Evolutionary conservation across 2,888 invertebrate species (phyloP), one percentile per base, ranked within the genome.

Genomic region (Hirtodrosophila histrioides): DNA sequence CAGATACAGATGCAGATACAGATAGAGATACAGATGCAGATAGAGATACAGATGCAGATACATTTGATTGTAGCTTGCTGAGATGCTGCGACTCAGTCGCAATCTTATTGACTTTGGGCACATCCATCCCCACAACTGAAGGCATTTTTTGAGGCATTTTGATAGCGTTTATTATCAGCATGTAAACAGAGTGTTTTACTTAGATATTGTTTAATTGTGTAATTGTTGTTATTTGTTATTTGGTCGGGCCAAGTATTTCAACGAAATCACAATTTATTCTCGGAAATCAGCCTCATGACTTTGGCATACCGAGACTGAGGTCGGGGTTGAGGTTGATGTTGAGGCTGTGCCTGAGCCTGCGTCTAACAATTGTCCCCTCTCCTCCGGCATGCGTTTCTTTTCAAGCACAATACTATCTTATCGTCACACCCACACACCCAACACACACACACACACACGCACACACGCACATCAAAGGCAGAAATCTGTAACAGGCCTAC

Each of bases 211-310:
- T 65, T 65, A 63, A 78, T 66, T 80, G 65, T 45, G 66, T 17
- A 17, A 68, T 70, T 60, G 56, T 35, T 17, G 66, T 58, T 63
- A 60, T 63, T 67, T 63, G 40, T 46, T 65, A 55, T 67, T 67
- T 71, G 61, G 53, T 45, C 11, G 55, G 31, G 55, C 64, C 74
- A 69, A 74, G 56, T 75, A 67, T 67, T 75, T 75, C 11, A 69
- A 77, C 63, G 55, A 80, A 78, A 78, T 81, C 85, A 85, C 45
- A 76, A 61, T 51, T 49, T 75, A 85, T 82, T 82, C 82, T 72
- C 44, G 65, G 82, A 82, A 81, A 72, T 81, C 66, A 61, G 71
- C 58, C 71, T 81, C 85, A 82, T 78, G 68, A 64, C 85, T 75
- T 74, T 79, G 85, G 85, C 82, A 82, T 81, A 46, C 33, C 48